Base-by-base conservation (phyloP, 2,113 vertebrate genomes). In the Rhodinocichla rosea region DNA sequence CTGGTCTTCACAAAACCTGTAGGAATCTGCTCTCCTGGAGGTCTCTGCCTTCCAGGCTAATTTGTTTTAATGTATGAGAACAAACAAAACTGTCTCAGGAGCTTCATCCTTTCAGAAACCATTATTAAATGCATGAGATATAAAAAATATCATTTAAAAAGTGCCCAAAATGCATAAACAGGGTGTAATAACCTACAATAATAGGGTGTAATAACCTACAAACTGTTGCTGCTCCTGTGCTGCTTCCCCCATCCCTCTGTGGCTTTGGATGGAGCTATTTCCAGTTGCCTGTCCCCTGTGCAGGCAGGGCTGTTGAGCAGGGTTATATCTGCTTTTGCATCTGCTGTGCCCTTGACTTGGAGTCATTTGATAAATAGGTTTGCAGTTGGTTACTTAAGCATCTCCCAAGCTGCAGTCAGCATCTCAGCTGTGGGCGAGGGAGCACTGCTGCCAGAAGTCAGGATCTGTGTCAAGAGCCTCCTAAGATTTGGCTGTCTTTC, bases 341-440 rank as follows among this genome's bases (percentile, higher is more conserved):
- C 76, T 10, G 10, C 59, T 0, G 7, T 96, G 92, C 83, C 83
- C 91, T 95, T 74, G 52, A 35, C 80, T 86, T 55, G 24, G 60
- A 86, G 30, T 63, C 6, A n/a, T 83, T 90, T 75, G 83, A 86
- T 88, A 92, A 93, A 80, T 89, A 74, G 86, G 71, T 92, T 89
- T 90, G 88, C 95, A 90, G 85, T 86, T 89, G 76, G 90, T 94
- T 86, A 83, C 56, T 92, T 88, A 50, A 94, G 92, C 83, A 81
- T 93, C 83, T 74, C 76, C 59, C 6, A 12, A 70, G 83, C 90
- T 83, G 84, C 82, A 77, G 71, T 80, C 79, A 90, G 90, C 87
- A 91, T 90, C 85, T 91, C 67, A 1, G 63, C 75, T 96, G 85
- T 95, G 75, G 92, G 85, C 1, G 53, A 95, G 70, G 65, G 70